These are phyloP conservation scores for Turritopsis rubra DNA, from an alignment of 30 jellyfish, hydroid and myxozoan genomes.

Conservation along the genomic window DNA sequence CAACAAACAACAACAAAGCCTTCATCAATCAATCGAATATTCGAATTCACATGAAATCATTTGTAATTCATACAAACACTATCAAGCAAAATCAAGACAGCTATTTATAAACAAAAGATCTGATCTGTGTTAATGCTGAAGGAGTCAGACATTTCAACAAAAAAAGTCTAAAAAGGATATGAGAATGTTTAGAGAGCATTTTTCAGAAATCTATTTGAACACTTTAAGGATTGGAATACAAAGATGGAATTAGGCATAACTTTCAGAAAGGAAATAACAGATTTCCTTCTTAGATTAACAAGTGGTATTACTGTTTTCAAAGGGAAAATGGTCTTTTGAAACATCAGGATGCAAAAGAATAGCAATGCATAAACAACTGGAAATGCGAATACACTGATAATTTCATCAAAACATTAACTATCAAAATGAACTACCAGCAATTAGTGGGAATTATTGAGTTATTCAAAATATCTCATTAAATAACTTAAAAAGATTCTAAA, in stretches of 20 bases:
- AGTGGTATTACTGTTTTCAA: neutral
- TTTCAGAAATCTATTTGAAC: neutral
- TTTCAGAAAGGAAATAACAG: neutral
- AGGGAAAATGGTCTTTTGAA: no score
- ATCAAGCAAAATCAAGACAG: neutral
- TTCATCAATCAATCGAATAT: no score
- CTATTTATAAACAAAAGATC: neutral
- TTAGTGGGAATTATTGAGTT: neutral
- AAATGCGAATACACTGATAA: no score
- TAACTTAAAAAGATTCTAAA: no score
- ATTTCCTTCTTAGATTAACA: neutral
- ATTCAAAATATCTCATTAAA: neutral
- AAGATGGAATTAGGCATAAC: neutral
- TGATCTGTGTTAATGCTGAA: neutral
- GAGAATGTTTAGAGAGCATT: no score
- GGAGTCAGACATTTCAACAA: neutral
- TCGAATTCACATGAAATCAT: no score
- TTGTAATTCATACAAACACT: no score
- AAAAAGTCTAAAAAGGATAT: neutral
- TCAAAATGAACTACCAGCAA: neutral
- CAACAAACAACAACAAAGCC: neutral
- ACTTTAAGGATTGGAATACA: neutral
- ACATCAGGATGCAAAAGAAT: no score
- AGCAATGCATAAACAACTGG: no score
- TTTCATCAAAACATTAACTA: no score